A percentile compares a stretch with the other conserved stretches of the same genome.
phyloP scores from a whole-genome alignment of 1,140 invertebrate species.

The Drosophila nikananu region DNA sequence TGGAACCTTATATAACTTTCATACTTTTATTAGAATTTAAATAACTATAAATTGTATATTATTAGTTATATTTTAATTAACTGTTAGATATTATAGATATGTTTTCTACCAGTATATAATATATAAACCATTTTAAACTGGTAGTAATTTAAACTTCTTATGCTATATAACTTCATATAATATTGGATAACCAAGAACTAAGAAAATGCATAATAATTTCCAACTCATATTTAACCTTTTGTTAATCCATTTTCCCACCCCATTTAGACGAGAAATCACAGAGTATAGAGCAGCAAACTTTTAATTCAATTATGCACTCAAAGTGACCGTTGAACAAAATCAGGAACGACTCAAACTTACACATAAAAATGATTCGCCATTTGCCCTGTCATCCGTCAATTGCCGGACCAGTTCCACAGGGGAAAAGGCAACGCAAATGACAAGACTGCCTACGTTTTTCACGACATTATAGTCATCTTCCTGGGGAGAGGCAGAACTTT shows the following conservation, averaged over 20 bases:
- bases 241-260: background rate
- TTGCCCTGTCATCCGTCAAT: conserved; percentile 38
- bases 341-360: conserved; percentile 20
- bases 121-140: background rate
- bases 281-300: conserved; percentile 14
- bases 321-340: conserved; percentile 28
- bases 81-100: no score
- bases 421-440: conserved; percentile 19
- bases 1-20: background rate
- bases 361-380: conserved; percentile 28
- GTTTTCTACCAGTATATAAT: no score
- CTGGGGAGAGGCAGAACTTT: conserved; percentile 19
- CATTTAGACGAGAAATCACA: background rate
- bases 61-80: no score
- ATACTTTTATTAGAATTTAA: background rate
- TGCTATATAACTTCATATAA: no score
- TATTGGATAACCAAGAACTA: background rate
- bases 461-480: conserved; percentile 27
- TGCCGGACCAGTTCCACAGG: conserved; percentile 3
- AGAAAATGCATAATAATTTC: background rate
- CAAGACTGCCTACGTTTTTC: conserved; percentile 30
- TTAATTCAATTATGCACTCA: conserved; percentile 40
- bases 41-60: background rate
- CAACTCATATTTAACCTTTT: background rate
- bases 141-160: no score